Percentiles rank a stretch among this genome's conserved stretches.
phyloP scores from a whole-genome alignment of 1,140 invertebrate genomes.

The Danaus plexippus region DNA sequence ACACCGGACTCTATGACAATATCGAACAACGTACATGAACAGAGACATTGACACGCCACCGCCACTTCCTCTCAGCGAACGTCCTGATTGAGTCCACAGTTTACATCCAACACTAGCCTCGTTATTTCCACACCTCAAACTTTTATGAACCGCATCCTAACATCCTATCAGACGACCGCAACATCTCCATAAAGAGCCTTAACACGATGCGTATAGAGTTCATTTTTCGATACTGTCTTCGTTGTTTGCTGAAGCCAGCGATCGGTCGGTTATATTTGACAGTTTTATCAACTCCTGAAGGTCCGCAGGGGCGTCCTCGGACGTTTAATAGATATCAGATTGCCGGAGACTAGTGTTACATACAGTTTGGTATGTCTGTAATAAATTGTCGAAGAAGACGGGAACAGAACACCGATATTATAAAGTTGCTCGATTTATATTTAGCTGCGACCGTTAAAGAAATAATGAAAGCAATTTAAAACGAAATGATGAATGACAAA shows the following conservation, averaged over 20 bases:
- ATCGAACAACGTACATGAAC: constrained; percentile 11
- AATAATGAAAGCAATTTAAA: constrained; percentile 10
- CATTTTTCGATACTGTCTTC: constrained; percentile 2
- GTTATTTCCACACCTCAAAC: constrained; percentile 59
- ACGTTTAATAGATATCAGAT: constrained; percentile 20
- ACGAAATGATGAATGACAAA: constrained; percentile 22
- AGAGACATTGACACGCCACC: constrained; percentile 4
- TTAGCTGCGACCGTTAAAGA: background rate
- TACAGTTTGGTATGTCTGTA: background rate
- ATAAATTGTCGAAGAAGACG: no score
- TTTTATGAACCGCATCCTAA: constrained; percentile 16
- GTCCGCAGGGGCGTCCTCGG: constrained; percentile 18
- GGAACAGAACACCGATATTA: no score
- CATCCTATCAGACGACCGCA: constrained; percentile 7
- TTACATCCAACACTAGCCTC: constrained; percentile 49
- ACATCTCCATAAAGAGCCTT: constrained; percentile 15
- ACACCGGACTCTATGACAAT: background rate
- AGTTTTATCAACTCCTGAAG: constrained; percentile 51
- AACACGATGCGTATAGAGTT: background rate
- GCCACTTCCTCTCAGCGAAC: constrained; percentile 19
- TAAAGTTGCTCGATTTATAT: no score
- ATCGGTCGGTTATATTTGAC: constrained; percentile 46
- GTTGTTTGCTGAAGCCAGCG: constrained; percentile 41
- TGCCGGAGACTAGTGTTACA: constrained; percentile 10
- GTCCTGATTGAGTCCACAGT: constrained; percentile 59